Evolutionary conservation across 1,140 invertebrate genomes (phyloP), one percentile per base, ranked within the genome.

Genomic region (Limonius californicus): DNA sequence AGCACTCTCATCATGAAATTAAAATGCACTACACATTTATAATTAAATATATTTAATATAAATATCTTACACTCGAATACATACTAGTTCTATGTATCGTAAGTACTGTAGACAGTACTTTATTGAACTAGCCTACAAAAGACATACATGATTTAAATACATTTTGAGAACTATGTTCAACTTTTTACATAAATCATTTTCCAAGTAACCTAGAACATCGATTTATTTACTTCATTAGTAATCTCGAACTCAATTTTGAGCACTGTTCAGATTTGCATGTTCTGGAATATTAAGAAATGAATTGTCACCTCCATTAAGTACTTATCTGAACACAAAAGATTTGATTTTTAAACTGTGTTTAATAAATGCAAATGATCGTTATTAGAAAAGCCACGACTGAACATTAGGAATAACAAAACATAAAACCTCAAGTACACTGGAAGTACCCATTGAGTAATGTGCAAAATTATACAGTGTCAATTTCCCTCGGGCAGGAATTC

Each of bases 11-110:
- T n/a, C n/a, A n/a, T n/a, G n/a, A 39, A 39, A 39, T 39, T 11
- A 39, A 9, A 11, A 39, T 39, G n/a, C 35, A 12, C 35, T 39
- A 50, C 45, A 69, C 66, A 71, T 69, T 71, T 69, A 72, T 70
- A 76, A 75, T 70, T 74, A 76, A 74, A 75, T 75, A 75, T 76
- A 76, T 73, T 76, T 74, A 73, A 67, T 73, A 76, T 76, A 76
- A 76, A 76, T 76, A 76, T 76, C 72, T 76, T 76, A 76, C 74
- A 76, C 72, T 71, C 69, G 53, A 73, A 75, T 73, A 75, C 69
- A 71, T 69, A 61, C 73, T 75, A 74, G 72, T 72, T 73, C 71
- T 74, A 54, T 53, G 59, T 56, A 57, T 64, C 23, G 50, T 43
- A 61, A 56, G 18, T 59, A 54, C 42, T 55, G 66, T 65, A 65